A percentile compares a stretch with the other conserved stretches of the same genome.
Conservation (phyloP, 2,113 vertebrate genomes). For the Tursiops truncatus region DNA sequence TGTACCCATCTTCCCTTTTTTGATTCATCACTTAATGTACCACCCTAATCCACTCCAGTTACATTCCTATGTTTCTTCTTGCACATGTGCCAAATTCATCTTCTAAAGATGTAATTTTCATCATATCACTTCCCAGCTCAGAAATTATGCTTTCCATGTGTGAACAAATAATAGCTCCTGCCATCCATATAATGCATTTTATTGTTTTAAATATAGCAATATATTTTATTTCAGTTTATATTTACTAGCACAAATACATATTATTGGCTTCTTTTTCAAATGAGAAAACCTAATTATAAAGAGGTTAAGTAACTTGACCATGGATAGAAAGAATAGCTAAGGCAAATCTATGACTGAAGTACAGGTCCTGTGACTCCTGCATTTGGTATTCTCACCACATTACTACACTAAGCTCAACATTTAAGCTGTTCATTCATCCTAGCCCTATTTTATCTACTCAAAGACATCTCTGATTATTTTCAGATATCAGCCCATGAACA, state of each 20-base stretch:
- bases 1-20: not conserved
- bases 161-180: slow-evolving; percentile 35
- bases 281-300: not conserved
- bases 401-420: not conserved
- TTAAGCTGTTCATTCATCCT: not conserved
- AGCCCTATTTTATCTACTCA: not conserved
- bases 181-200: not conserved
- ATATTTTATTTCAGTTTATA: not conserved
- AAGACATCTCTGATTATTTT: not conserved
- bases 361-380: too few species aligned
- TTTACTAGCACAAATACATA: not conserved
- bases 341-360: not conserved
- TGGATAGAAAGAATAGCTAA: not conserved
- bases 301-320: not conserved
- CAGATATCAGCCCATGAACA: not conserved
- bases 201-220: slow-evolving; percentile 44
- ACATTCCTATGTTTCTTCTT: not conserved
- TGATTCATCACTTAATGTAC: not conserved
- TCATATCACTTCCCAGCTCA: not conserved
- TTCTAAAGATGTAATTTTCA: slow-evolving; percentile 13
- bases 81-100: not conserved
- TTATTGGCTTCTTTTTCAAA: not conserved
- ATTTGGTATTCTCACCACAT: too few species aligned
- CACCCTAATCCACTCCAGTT: not conserved
- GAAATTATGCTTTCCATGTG: slow-evolving; percentile 24